A percentile compares a stretch with the other conserved stretches of the same genome.
Evolutionary conservation across 2,113 vertebrate genomes (phyloP).

Genomic region (Megaleporinus macrocephalus): DNA sequence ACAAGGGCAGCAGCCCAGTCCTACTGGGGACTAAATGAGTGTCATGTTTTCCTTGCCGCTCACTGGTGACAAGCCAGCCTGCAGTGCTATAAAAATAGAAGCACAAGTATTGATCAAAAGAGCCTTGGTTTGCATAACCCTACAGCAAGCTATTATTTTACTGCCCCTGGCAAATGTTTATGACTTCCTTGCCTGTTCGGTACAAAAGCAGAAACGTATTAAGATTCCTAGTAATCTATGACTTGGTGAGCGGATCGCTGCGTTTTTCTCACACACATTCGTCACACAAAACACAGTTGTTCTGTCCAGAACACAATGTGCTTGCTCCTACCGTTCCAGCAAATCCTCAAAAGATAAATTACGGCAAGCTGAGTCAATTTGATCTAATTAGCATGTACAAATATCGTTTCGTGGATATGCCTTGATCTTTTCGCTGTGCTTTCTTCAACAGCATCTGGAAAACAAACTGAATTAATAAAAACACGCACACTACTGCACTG

Average conservation of each 20-base stretch:
- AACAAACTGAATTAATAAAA: constrained; percentile 20
- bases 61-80: constrained; percentile 44
- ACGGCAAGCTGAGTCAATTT: not conserved
- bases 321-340: not conserved
- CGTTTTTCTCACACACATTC: constrained; percentile 5
- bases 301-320: constrained; percentile 25
- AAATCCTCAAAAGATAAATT: constrained; percentile 16
- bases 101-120: constrained; percentile 46
- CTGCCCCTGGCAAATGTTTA: constrained; percentile 28
- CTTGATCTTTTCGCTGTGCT: not conserved
- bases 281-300: not conserved
- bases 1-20: constrained; percentile 33
- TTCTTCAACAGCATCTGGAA: constrained; percentile 41
- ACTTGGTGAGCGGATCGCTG: constrained; percentile 16
- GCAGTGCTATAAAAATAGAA: constrained; percentile 57
- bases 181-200: constrained; percentile 3
- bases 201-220: constrained; percentile 22
- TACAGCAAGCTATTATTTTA: constrained; percentile 44
- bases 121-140: constrained; percentile 53
- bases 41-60: constrained; percentile 44
- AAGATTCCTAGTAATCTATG: constrained; percentile 2
- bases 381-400: not conserved
- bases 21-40: constrained; percentile 40
- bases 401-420: not conserved
- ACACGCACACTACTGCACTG: constrained; percentile 8